Evolutionary conservation across 2,888 invertebrate genomes (phyloP), one percentile per base, ranked within the genome.

Genomic region (Ernsta delagoae): DNA sequence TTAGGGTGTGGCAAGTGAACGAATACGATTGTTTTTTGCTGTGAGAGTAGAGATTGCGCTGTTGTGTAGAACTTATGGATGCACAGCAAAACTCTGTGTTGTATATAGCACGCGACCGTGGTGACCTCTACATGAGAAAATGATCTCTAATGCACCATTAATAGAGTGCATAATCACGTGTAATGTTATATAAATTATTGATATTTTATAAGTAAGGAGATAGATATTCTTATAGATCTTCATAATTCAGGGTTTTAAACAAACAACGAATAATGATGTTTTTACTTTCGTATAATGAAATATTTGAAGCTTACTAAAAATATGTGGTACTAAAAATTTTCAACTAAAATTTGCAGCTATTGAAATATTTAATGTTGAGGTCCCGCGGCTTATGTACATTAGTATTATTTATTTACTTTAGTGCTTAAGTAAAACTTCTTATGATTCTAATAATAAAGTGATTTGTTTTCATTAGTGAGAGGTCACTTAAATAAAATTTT

Each of bases 401-500:
- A 90, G 91, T 92, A 92, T 92, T 92, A 92, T 91, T 92, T 92
- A 92, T 92, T 92, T 88, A 88, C 9, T 41, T 41, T 41, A 41
- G 90, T 75, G 85, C 85, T 82, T 92, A 90, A 90, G 90, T 76
- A 74, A 79, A 78, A 84, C 84, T 82, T 84, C 82, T 86, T 90
- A 90, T 85, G 84, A 89, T 85, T 79, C 79, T 76, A 81, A 75
- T 76, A 74, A 24, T 53, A 53, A 53, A 71, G 70, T 70, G 70
- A 64, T 71, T 62, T 71, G 60, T 73, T 75, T 76, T 79, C 70
- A 77, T 82, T 84, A 86, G 86, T 89, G 89, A 81, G 53, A 86
- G 77, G 75, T 86, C 85, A 84, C 87, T 70, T 82, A 34, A 34
- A 31, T 56, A 34, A 85, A 85, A 82, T 86, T 86, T 79, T 78